phyloP scores from a whole-genome alignment of 2,888 invertebrate genomes.

The Osedax frankpressi region DNA sequence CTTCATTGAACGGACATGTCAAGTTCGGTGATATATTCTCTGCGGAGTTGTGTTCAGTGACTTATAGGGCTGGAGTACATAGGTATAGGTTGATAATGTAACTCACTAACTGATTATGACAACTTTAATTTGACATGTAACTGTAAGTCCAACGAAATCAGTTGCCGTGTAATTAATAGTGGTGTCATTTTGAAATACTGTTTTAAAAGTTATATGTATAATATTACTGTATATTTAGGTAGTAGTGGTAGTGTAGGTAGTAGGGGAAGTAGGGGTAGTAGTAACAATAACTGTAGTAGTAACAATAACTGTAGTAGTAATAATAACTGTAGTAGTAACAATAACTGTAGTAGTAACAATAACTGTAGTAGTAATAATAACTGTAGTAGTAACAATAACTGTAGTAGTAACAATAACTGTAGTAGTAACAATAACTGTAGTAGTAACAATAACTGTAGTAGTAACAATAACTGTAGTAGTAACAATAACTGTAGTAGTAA shows the following conservation, averaged over 20 bases:
- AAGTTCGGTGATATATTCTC: too few species aligned
- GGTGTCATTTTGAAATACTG: too few species aligned
- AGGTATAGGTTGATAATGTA: too few species aligned
- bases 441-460: slow-evolving; percentile 5
- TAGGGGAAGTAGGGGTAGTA: slow-evolving; percentile 21
- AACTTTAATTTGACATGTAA: too few species aligned
- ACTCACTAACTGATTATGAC: too few species aligned
- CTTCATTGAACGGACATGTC: too few species aligned
- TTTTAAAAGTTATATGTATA: too few species aligned
- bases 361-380: background rate
- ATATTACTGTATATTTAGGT: too few species aligned
- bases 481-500: slow-evolving; percentile 5
- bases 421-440: slow-evolving; percentile 45
- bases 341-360: background rate
- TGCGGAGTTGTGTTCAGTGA: too few species aligned
- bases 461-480: slow-evolving; percentile 9
- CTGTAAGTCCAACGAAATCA: too few species aligned
- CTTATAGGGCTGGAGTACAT: too few species aligned
- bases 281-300: slow-evolving; percentile 13
- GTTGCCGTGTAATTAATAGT: too few species aligned
- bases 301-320: slow-evolving; percentile 18
- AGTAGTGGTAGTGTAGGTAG: slow-evolving; percentile 1
- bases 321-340: background rate
- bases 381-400: background rate
- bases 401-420: slow-evolving; percentile 16